These are phyloP conservation scores for Crotalus tigris DNA, from an alignment of 2,113 vertebrate genomes.

Conservation along the genomic window DNA sequence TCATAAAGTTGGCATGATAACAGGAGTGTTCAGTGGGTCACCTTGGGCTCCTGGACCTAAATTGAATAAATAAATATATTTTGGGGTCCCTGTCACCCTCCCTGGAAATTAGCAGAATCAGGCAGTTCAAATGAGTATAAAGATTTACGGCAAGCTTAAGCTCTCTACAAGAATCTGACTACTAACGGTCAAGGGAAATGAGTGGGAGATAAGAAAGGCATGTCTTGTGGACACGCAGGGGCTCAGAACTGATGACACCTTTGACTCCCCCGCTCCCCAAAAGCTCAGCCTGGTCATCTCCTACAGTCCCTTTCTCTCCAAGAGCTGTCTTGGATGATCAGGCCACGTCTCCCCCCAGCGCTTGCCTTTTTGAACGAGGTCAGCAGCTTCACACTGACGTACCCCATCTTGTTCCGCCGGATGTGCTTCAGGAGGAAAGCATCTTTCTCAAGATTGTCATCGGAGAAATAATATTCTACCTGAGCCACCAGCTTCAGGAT, in stretches of 20 bases:
- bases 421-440: slow-evolving; percentile 96
- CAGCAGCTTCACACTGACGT: slow-evolving; percentile 95
- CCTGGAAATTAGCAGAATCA: neutral
- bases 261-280: neutral
- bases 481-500: slow-evolving; percentile 87
- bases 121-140: neutral
- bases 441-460: slow-evolving; percentile 95
- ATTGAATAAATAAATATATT: neutral
- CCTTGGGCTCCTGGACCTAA: neutral
- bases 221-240: neutral
- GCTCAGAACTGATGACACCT: neutral
- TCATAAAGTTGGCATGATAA: neutral
- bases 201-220: too few species aligned
- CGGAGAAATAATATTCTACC: slow-evolving; percentile 95
- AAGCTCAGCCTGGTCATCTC: neutral
- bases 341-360: neutral
- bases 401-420: slow-evolving; percentile 93
- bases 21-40: neutral
- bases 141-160: neutral
- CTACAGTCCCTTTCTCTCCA: neutral
- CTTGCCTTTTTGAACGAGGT: slow-evolving; percentile 98
- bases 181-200: too few species aligned
- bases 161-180: too few species aligned
- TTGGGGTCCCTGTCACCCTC: too few species aligned
- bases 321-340: neutral